A percentile compares a stretch with the other conserved stretches of the same genome.
These are phyloP conservation scores for Ecliptopera silaceata DNA, from an alignment of 2,888 invertebrate genomes.

Conservation along the genomic window DNA sequence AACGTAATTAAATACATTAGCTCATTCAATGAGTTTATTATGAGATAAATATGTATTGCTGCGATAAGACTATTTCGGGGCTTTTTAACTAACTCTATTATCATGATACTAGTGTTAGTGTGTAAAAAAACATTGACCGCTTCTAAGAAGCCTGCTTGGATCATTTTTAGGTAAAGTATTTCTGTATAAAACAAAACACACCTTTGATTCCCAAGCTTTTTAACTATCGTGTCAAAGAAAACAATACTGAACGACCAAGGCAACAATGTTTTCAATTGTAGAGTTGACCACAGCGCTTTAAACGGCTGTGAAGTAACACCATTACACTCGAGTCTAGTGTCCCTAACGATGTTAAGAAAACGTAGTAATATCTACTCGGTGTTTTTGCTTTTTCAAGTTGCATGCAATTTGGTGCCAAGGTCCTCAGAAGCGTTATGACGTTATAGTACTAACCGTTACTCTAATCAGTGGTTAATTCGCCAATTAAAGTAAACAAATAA, in stretches of 20 bases:
- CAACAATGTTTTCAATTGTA: constrained; percentile 10
- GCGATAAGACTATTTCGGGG: too few species aligned
- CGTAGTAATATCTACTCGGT: constrained; percentile 43
- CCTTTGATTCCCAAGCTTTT: background rate
- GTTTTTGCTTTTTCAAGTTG: constrained; percentile 10
- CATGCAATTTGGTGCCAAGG: constrained; percentile 28
- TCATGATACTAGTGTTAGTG: background rate
- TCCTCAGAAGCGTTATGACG: constrained; percentile 1
- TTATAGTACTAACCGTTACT: too few species aligned
- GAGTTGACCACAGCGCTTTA: constrained; percentile 18
- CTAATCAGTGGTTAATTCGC: too few species aligned
- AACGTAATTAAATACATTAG: background rate
- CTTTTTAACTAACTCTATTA: background rate
- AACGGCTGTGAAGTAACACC: constrained; percentile 40
- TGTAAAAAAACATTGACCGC: too few species aligned
- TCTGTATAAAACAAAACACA: background rate
- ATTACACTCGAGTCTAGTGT: constrained; percentile 39
- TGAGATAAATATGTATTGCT: background rate
- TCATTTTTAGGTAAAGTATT: background rate
- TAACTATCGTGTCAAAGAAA: background rate
- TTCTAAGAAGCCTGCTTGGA: too few species aligned
- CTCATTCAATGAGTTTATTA: background rate
- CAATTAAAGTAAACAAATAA: too few species aligned
- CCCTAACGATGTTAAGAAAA: constrained; percentile 58
- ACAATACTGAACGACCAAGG: background rate